Conservation (phyloP, 2,113 vertebrate species). For the Orcinus orca region DNA sequence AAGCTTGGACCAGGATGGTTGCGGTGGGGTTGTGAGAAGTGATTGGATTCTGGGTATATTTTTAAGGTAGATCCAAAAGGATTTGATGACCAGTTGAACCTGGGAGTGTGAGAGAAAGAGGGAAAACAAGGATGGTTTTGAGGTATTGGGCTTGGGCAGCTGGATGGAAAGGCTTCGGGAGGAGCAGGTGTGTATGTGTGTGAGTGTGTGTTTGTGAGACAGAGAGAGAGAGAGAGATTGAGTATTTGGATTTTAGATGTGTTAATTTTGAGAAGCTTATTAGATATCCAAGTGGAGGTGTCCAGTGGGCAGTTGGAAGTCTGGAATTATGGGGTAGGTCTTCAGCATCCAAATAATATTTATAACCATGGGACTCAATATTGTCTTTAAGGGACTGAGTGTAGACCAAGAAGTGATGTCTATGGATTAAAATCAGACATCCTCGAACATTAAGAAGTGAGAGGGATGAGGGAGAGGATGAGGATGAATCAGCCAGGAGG, state of each 20-base stretch:
- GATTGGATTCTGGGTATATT: background rate
- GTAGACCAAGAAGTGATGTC: background rate
- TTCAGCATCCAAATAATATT: background rate
- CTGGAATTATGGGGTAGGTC: background rate
- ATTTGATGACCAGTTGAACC: background rate
- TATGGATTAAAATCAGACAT: background rate
- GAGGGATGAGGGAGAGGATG: background rate
- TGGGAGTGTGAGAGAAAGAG: background rate
- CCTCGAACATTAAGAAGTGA: background rate
- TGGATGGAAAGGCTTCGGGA: background rate
- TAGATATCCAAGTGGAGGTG: background rate
- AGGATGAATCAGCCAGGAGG: background rate
- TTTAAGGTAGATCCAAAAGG: background rate
- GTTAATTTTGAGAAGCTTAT: background rate
- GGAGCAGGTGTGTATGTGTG: background rate
- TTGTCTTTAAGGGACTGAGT: background rate
- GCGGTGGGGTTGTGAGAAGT: background rate
- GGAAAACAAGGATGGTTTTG: background rate
- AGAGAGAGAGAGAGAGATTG: too few relatives aligned
- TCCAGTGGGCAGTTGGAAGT: background rate
- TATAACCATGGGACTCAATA: background rate
- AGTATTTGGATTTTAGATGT: background rate
- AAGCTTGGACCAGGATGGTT: background rate
- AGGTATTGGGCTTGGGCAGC: background rate
- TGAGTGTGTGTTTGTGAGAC: background rate